Conservation (phyloP, 2,888 invertebrate genomes). For the Drosophila formosana region DNA sequence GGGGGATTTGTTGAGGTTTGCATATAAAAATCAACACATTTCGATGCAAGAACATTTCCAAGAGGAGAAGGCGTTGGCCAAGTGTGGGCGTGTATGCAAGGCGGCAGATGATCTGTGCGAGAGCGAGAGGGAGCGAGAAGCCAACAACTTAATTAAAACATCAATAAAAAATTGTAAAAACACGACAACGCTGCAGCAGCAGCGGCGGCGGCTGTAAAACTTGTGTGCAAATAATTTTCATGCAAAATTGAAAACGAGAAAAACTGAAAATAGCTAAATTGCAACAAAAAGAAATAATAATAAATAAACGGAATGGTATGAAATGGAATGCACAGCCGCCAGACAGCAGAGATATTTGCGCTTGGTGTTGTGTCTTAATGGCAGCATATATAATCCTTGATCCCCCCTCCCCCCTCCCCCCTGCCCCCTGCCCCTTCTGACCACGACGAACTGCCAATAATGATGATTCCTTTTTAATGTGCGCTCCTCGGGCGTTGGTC, state of each 20-base stretch:
- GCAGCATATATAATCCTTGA: constrained; percentile 56
- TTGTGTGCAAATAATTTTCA: constrained; percentile 58
- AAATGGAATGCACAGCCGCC: constrained; percentile 49
- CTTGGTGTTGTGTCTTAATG: constrained; percentile 57
- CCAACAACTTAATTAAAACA: constrained; percentile 79
- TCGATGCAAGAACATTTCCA: constrained; percentile 32
- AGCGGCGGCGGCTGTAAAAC: constrained; percentile 44
- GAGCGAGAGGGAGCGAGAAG: constrained; percentile 31
- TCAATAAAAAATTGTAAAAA: constrained; percentile 77
- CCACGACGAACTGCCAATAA: constrained; percentile 75
- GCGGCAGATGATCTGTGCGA: constrained; percentile 4
- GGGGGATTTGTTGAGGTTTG: constrained; percentile 22
- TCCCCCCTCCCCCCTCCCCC: constrained; percentile 43
- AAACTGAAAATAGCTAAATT: constrained; percentile 57
- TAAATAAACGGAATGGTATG: constrained; percentile 49
- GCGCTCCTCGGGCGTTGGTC: constrained; percentile 74
- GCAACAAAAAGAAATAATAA: constrained; percentile 37
- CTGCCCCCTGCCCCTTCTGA: neutral
- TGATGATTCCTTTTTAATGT: constrained; percentile 84
- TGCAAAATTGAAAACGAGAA: constrained; percentile 58
- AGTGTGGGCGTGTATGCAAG: constrained; percentile 19
- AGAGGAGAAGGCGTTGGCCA: constrained; percentile 11
- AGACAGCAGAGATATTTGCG: constrained; percentile 48
- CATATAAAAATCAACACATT: constrained; percentile 47
- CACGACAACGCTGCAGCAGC: constrained; percentile 41